A percentile compares a stretch with the other conserved stretches of the same genome.
These are phyloP conservation scores for Deroptyus accipitrinus DNA, from an alignment of 2,113 vertebrate genomes.

Conservation along the genomic window DNA sequence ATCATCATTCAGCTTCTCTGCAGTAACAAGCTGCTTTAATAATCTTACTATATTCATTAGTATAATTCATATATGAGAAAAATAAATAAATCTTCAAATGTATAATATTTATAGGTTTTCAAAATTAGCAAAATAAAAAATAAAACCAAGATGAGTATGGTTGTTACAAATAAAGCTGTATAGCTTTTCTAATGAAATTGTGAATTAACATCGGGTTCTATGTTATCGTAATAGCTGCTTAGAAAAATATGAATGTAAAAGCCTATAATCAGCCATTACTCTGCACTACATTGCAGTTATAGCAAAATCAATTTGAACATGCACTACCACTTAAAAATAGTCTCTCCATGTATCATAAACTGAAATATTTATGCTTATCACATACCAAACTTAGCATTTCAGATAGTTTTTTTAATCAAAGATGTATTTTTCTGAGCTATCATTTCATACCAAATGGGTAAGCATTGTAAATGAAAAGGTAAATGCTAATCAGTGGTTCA, in stretches of 20 bases:
- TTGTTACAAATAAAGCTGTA: background rate
- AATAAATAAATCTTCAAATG: background rate
- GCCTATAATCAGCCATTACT: background rate
- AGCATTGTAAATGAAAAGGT: background rate
- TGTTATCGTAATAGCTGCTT: background rate
- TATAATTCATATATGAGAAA: background rate
- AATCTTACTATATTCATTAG: background rate
- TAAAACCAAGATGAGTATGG: background rate
- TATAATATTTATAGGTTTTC: background rate
- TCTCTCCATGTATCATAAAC: background rate
- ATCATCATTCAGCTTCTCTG: background rate
- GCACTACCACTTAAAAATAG: background rate
- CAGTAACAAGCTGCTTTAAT: background rate
- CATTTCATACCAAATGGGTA: background rate
- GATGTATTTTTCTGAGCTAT: background rate
- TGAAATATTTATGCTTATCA: background rate
- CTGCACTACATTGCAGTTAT: background rate
- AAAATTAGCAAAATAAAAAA: background rate
- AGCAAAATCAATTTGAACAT: background rate
- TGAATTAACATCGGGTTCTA: background rate
- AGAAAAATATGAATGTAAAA: background rate
- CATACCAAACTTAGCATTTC: background rate
- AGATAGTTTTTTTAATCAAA: background rate
- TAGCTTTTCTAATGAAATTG: background rate
- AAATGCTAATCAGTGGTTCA: background rate